phyloP scores from a whole-genome alignment of 2,888 invertebrate species.

The Vandiemenella viatica region DNA sequence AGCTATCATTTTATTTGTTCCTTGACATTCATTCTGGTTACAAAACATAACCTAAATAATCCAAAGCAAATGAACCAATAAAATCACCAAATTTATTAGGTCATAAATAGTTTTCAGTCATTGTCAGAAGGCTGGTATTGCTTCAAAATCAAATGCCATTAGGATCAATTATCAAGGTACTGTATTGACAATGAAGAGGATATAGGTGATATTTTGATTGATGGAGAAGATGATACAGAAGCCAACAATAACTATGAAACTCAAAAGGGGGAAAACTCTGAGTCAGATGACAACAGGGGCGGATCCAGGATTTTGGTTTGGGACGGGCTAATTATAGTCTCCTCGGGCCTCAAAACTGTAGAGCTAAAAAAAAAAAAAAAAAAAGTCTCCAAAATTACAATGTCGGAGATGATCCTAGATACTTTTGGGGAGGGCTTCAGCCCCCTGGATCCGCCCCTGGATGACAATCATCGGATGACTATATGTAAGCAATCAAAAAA shows the following conservation, averaged over 20 bases:
- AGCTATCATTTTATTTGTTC: not conserved
- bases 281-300: constrained; percentile 4
- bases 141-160: not conserved
- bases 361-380: no score
- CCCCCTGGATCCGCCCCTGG: no score
- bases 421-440: no score
- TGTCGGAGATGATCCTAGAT: no score
- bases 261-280: constrained; percentile 2
- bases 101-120: not conserved
- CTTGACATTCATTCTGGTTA: not conserved
- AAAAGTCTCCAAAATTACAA: no score
- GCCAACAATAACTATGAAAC: constrained; percentile 2
- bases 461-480: no score
- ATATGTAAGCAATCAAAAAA: constrained; percentile 3
- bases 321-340: no score
- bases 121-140: not conserved
- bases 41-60: constrained; percentile 3
- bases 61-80: not conserved
- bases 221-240: constrained; percentile 2
- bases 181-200: not conserved
- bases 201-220: not conserved
- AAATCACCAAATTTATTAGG: not conserved
- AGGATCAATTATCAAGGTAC: not conserved
- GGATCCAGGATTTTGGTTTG: no score
- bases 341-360: no score